These are phyloP conservation scores for Zaprionus obscuricornis DNA, from an alignment of 2,888 invertebrate genomes.

Conservation along the genomic window DNA sequence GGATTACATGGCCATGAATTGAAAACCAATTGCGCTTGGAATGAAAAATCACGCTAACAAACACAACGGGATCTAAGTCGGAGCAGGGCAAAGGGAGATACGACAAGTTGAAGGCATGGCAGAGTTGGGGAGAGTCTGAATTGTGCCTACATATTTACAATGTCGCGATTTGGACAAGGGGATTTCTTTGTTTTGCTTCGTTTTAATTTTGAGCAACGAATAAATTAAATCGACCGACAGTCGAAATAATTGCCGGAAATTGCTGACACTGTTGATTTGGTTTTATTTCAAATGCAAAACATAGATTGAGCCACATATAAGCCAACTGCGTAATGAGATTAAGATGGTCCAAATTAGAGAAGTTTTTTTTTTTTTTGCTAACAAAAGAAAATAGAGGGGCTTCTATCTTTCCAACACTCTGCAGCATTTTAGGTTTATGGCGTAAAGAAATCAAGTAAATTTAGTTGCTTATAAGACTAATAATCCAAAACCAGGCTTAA, in stretches of 20 bases:
- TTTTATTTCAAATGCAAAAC: conserved; percentile 8
- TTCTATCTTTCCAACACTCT: too few species aligned
- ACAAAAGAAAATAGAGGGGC: too few species aligned
- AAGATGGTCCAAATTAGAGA: not conserved
- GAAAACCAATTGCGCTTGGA: conserved; percentile 78
- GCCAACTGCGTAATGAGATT: conserved; percentile 30
- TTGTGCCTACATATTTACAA: conserved; percentile 60
- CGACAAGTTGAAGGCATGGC: conserved; percentile 2
- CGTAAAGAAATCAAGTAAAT: too few species aligned
- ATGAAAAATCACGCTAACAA: conserved; percentile 77
- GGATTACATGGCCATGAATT: conserved; percentile 77
- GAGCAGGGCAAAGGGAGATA: not conserved
- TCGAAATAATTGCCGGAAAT: conserved; percentile 76
- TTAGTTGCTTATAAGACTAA: too few species aligned
- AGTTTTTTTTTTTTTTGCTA: not conserved
- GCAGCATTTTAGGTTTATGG: too few species aligned
- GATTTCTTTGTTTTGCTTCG: conserved; percentile 69
- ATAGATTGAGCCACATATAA: conserved; percentile 2
- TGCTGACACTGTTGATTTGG: conserved; percentile 56
- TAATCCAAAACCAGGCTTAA: too few species aligned
- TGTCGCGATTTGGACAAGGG: conserved; percentile 70
- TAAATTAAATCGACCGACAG: conserved; percentile 78
- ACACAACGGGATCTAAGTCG: conserved; percentile 42
- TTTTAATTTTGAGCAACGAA: conserved; percentile 75
- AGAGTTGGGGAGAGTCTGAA: conserved; percentile 7